A percentile compares a stretch with the other conserved stretches of the same genome.
These are phyloP conservation scores for Gymnogyps californianus DNA, from an alignment of 2,113 vertebrate genomes.

Conservation along the genomic window DNA sequence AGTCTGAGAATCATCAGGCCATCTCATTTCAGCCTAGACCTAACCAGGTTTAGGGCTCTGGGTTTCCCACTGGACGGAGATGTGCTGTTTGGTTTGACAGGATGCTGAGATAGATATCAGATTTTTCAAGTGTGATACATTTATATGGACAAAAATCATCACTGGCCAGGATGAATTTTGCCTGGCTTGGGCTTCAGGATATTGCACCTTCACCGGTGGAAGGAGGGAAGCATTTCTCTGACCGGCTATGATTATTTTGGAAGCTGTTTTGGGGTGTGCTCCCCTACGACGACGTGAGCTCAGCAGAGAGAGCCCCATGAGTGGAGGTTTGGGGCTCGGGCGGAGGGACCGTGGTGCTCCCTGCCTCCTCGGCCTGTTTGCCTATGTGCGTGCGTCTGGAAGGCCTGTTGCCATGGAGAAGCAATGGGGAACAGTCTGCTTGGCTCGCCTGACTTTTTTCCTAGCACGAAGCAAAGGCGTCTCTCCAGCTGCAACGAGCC, in stretches of 20 bases:
- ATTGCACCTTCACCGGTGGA: not conserved
- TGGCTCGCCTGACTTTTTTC: not conserved
- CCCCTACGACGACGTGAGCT: not conserved
- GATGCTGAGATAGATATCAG: not conserved
- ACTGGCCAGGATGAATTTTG: not conserved
- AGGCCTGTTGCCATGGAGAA: conserved; percentile 68
- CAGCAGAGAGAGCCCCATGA: not conserved
- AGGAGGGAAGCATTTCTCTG: not conserved
- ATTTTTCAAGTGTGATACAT: not conserved
- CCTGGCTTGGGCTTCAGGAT: not conserved
- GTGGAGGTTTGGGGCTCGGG: not conserved
- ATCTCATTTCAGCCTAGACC: not conserved
- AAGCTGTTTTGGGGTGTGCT: not conserved
- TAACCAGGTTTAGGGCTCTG: not conserved
- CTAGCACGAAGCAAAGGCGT: not conserved
- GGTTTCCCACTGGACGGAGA: not conserved
- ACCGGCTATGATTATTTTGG: not conserved
- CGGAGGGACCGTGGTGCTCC: not conserved
- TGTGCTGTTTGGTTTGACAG: not conserved
- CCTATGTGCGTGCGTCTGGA: not conserved
- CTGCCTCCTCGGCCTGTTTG: not conserved
- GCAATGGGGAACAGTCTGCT: conserved; percentile 28
- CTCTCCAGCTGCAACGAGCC: not conserved
- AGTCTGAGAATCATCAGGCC: not conserved
- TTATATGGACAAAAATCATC: not conserved